Base-by-base conservation (phyloP, 2,888 invertebrate genomes). In the Gryllus longicercus region DNA sequence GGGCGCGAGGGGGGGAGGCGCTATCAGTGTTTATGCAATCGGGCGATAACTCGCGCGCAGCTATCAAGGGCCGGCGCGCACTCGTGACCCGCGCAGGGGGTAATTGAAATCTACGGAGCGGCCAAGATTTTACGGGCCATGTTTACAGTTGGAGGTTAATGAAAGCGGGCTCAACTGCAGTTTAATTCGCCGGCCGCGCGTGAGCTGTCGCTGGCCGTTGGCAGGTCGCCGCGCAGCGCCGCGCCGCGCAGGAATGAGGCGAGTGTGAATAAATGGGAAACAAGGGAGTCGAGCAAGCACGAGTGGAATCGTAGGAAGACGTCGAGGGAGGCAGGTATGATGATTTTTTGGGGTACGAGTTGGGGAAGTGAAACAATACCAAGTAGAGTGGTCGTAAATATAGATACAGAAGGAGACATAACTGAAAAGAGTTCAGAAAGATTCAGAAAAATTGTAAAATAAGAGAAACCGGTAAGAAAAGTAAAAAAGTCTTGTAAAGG, bases 61-160 rank as follows among this genome's bases (percentile, higher is more conserved):
- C 63, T n/a, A 63, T 63, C 63, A 63, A 14, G 63, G 16, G 63
- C 63, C 12, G n/a, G 63, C 16, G 63, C 63, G 18, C 2, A 18
- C 16, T 63, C 63, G 63, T 63, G 63, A 63, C 63, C 63, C 63
- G 63, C 14, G 63, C 63, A 8, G 14, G 16, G 63, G 38, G 38
- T 38, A 63, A 63, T 63, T 63, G 63, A 63, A 63, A 63, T 38
- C 63, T 63, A 63, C 63, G 63, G n/a, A 63, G 63, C 63, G 63
- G 63, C 16, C n/a, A 63, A 63, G 63, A 63, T 63, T 63, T 63
- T 63, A 63, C 63, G n/a, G 63, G 63, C 16, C 63, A 18, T 63
- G 63, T 63, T 63, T 63, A 63, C 63, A 63, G 63, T n/a, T 63
- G n/a, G 63, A 63, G 63, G 63, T 63, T 63, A 63, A 63, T 63